Evolutionary conservation across 1,140 invertebrate species (phyloP), one percentile per base, ranked within the genome.

Genomic region (Drosophila subobscura): DNA sequence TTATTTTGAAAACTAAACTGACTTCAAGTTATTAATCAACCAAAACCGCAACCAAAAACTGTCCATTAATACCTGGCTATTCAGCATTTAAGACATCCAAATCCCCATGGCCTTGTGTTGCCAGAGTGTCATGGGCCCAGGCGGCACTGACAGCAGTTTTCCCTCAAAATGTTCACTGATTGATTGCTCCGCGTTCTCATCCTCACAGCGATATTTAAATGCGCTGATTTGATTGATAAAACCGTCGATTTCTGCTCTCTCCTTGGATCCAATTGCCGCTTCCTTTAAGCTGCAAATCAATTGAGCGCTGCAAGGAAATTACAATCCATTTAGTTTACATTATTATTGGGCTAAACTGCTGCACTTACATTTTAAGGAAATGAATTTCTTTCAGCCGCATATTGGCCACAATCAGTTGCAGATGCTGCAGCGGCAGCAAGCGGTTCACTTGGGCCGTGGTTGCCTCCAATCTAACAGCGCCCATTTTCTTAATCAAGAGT

Each of bases 201-300:
- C 33, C 33, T 37, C 33, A 4, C 33, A 37, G 10, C 33, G 10
- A 7, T 29, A 29, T 29, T 29, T 29, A 7, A 29, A 41, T 4
- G 10, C n/a, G 50, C 79, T 83, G 2, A 78, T 71, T 1, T 75
- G 25, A 10, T 12, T 59, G n/a, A 75, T 50, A 40, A 83, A 83
- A 6, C 3, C 61, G 2, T 78, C 71, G 8, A 83, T 25, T 29
- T 75, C 60, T 4, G 12, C 12, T 2, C 2, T 14, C 41, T 83
- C 79, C 2, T 33, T 41, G 4, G 51, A 6, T 5, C 25, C 33
- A 5, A 45, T 5, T 1, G 27, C 33, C 16, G 47, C 55, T 3
- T 50, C 8, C n/a, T 47, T 58, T 1, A 83, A 14, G 5, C 1
- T 57, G 3, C 25, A 49, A 0, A 83, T 40, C 37, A 55, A 16